phyloP scores from a whole-genome alignment of 2,113 vertebrate species.

The Thryonomys swinderianus region DNA sequence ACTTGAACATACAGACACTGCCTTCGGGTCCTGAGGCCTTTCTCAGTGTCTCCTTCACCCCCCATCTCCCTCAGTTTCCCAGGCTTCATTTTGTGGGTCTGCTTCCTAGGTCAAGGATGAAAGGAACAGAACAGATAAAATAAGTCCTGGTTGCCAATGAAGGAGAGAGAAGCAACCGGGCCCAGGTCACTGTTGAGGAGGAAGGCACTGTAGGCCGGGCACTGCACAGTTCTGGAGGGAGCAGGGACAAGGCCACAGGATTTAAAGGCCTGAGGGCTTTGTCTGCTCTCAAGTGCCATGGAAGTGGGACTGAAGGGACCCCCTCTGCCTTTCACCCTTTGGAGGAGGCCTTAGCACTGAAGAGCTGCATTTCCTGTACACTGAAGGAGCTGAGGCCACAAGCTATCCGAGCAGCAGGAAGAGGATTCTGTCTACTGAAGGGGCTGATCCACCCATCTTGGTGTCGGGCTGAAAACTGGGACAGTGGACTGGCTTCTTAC shows the following conservation, averaged over 20 bases:
- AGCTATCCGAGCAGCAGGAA: background rate
- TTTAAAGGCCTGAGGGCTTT: background rate
- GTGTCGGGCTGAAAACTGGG: background rate
- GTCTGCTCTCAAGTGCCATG: background rate
- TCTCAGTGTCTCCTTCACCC: background rate
- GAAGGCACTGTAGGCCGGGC: rapidly evolving
- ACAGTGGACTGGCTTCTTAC: background rate
- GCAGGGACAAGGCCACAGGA: background rate
- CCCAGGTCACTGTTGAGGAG: background rate
- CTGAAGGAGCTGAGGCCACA: background rate
- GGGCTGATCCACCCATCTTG: background rate
- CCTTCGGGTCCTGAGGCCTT: background rate
- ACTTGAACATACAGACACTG: background rate
- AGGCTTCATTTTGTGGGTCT: background rate
- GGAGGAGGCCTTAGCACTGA: background rate
- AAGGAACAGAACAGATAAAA: background rate
- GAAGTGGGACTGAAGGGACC: background rate
- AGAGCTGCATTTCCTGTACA: background rate
- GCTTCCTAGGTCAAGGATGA: background rate
- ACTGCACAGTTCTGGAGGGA: background rate
- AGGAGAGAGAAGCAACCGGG: background rate
- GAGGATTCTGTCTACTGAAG: background rate
- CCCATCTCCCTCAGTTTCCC: background rate
- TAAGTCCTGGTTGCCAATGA: background rate
- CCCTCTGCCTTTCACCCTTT: background rate